Evolutionary conservation across 1,140 invertebrate genomes (phyloP).

Genomic region (Laupala kohalensis): DNA sequence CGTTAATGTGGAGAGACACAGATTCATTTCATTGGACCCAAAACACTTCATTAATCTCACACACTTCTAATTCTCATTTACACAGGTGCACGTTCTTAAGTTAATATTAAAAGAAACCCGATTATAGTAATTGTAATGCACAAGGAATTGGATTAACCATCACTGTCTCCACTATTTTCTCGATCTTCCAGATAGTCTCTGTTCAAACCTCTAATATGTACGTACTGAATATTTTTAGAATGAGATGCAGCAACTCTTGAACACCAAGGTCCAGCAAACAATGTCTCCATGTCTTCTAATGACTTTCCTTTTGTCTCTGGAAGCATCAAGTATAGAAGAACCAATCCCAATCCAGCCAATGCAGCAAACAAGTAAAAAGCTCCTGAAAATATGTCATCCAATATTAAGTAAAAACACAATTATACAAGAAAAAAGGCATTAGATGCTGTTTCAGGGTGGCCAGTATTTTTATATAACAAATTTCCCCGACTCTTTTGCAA

Average conservation of each 20-base stretch:
- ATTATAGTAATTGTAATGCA: no score
- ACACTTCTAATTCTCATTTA: no score
- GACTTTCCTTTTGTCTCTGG: slow-evolving; percentile 41
- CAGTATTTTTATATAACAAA: no score
- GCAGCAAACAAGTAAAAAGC: slow-evolving; percentile 41
- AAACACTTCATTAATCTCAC: no score
- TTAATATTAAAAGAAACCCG: no score
- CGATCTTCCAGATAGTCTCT: slow-evolving; percentile 10
- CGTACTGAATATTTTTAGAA: slow-evolving; percentile 15
- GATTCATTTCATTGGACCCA: no score
- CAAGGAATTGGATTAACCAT: slow-evolving; percentile 6
- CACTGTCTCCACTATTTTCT: slow-evolving; percentile 14
- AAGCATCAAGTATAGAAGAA: slow-evolving; percentile 34
- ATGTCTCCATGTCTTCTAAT: slow-evolving; percentile 37
- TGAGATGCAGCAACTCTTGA: background rate
- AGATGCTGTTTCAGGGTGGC: no score
- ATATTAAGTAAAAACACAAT: no score
- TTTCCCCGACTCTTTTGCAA: no score
- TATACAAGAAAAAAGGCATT: no score
- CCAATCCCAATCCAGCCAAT: slow-evolving; percentile 33
- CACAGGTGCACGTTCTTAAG: no score
- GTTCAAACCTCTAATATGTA: slow-evolving; percentile 16
- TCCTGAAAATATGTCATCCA: slow-evolving; percentile 33
- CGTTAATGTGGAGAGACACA: no score
- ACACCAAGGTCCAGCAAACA: slow-evolving; percentile 25